Base-by-base conservation (phyloP, 2,888 invertebrate species). In the Incurvaria masculella region DNA sequence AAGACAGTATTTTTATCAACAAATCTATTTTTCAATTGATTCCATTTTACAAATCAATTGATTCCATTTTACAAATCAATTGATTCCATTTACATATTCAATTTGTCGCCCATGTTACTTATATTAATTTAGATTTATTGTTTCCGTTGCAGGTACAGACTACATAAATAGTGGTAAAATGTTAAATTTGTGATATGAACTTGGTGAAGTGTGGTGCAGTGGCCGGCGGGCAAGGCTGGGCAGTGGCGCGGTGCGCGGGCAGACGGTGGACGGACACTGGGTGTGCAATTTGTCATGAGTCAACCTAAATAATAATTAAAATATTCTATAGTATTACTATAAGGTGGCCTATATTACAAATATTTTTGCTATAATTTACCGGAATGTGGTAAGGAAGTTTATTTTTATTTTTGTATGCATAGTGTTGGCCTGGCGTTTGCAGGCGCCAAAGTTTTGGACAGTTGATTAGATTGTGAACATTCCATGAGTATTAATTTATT, bases 341-440 rank as follows among this genome's bases (percentile, higher is more conserved):
- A 33, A 33, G 33, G 33, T 33, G 33, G 33, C 33, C 33, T 33
- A 33, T 33, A 33, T 23, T 33, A 33, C 33, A 33, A 81, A 81
- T 83, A 80, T 84, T 73, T 73, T 73, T 73, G 73, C 72, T 73
- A 73, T 73, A 72, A 73, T 72, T 72, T 69, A 70, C 11, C 33
- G 33, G 33, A 33, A 33, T 33, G n/a, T n/a, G 8, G 33, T 33
- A 33, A 33, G 33, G 14, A 23, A 33, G 3, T 11, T 33, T 33
- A 23, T 4, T 4, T 6, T 33, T 33, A 33, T 33, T 33, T 33
- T 33, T 33, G 33, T 33, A 33, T n/a, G 4, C 3, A n/a, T 3
- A 14, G 33, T 33, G 33, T 33, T 33, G 14, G 14, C 14, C 14
- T 33, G n/a, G n/a, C n/a, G n/a, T n/a, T n/a, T n/a, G 8, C 33